Conservation (phyloP, 2,113 vertebrate genomes). For the Anseranas semipalmata region DNA sequence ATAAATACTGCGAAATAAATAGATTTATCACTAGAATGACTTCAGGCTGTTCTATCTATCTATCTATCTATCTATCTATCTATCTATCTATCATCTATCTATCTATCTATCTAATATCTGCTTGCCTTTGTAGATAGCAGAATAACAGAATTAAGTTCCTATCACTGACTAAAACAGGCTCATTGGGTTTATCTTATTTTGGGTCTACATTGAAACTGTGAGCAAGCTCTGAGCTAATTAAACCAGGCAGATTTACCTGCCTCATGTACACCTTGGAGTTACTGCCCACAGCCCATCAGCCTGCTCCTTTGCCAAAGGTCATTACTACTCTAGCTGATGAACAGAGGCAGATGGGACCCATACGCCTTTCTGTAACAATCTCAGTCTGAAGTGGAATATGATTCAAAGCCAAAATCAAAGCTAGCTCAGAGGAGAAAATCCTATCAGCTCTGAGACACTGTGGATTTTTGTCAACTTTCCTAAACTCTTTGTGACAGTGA, state of each 20-base stretch:
- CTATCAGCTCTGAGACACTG: not conserved
- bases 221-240: conserved; percentile 33
- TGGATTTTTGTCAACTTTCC: not conserved
- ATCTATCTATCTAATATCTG: not conserved
- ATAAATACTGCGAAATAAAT: conserved; percentile 61
- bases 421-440: not conserved
- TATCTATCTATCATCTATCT: not conserved
- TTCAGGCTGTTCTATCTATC: not conserved
- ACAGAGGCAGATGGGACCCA: not conserved
- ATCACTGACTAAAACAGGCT: not conserved
- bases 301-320: conserved; percentile 1
- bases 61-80: not conserved
- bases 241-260: not conserved
- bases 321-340: not conserved
- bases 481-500: not conserved
- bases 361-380: not conserved
- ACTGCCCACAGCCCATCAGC: not conserved
- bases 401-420: not conserved
- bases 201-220: conserved; percentile 50
- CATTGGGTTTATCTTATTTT: not conserved
- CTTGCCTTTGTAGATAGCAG: conserved; percentile 39
- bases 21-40: conserved; percentile 31
- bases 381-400: not conserved
- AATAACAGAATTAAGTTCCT: conserved; percentile 8
- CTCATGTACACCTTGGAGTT: not conserved